Conservation (phyloP, 1,140 invertebrate genomes). For the Camponotus vicinus region DNA sequence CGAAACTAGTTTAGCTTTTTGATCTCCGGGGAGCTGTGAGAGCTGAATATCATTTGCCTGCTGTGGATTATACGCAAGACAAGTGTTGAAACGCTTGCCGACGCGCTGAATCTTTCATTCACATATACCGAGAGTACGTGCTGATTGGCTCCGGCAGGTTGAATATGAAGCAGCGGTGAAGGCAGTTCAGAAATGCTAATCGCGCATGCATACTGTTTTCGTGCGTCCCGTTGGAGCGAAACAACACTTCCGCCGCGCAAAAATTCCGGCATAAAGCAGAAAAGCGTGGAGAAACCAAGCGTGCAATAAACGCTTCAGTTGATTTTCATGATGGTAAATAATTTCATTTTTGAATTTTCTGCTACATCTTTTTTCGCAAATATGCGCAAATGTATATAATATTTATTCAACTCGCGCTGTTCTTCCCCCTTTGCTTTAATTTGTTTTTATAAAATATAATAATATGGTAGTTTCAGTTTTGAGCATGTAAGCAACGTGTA, state of each 20-base stretch:
- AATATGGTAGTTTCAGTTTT: background rate
- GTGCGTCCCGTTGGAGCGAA: constrained; percentile 9
- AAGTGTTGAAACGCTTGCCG: constrained; percentile 42
- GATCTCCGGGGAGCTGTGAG: constrained; percentile 60
- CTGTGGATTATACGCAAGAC: constrained; percentile 55
- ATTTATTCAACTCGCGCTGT: constrained; percentile 5
- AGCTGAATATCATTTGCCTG: constrained; percentile 53
- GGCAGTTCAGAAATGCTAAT: constrained; percentile 59
- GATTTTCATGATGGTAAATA: background rate
- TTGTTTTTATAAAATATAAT: background rate
- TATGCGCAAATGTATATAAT: background rate
- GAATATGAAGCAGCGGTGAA: constrained; percentile 52
- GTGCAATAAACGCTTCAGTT: constrained; percentile 22
- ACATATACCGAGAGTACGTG: constrained; percentile 16
- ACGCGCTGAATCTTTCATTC: constrained; percentile 64
- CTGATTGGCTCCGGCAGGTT: constrained; percentile 52
- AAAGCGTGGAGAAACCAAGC: background rate
- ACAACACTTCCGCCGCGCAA: constrained; percentile 28
- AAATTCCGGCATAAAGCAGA: constrained; percentile 36
- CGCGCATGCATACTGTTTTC: constrained; percentile 58
- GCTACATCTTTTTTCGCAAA: constrained; percentile 24
- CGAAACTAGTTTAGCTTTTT: constrained; percentile 62
- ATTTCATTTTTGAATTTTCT: constrained; percentile 20
- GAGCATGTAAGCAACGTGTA: background rate
- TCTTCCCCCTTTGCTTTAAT: background rate